A percentile compares a stretch with the other conserved stretches of the same genome.
These are phyloP conservation scores for Cervus canadensis DNA, from an alignment of 2,113 vertebrate genomes.

Conservation along the genomic window DNA sequence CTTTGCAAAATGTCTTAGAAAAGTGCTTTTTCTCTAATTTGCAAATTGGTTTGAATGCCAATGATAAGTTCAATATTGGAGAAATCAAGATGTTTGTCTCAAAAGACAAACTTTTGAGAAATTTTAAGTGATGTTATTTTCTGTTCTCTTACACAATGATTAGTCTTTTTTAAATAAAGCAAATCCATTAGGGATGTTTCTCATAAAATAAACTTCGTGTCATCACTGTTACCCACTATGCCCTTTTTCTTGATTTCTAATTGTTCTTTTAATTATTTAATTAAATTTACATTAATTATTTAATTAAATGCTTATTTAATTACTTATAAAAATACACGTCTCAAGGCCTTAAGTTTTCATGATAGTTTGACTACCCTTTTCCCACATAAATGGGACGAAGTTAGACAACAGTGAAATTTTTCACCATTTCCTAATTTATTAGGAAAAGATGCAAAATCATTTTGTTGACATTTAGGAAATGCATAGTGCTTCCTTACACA, in stretches of 20 bases:
- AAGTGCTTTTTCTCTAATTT: slow-evolving; percentile 8
- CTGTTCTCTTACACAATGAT: neutral
- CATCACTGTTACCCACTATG: neutral
- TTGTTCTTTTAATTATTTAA: neutral
- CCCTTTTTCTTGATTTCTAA: neutral
- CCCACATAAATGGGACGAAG: neutral
- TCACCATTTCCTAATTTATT: neutral
- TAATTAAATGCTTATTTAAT: neutral
- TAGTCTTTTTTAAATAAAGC: neutral
- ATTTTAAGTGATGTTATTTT: neutral
- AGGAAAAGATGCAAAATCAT: neutral
- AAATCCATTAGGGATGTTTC: neutral
- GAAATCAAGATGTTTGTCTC: neutral
- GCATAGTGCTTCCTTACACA: neutral
- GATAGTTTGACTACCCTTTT: neutral
- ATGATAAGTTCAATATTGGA: neutral
- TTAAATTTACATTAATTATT: no score
- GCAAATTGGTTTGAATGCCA: neutral
- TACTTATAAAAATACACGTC: neutral
- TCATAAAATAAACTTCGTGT: neutral
- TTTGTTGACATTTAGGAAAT: neutral
- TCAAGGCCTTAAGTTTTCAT: neutral
- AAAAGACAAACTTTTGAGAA: neutral
- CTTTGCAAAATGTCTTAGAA: neutral
- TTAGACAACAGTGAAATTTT: neutral